Base-by-base conservation (phyloP, 2,113 vertebrate genomes). In the Gobio gobio region DNA sequence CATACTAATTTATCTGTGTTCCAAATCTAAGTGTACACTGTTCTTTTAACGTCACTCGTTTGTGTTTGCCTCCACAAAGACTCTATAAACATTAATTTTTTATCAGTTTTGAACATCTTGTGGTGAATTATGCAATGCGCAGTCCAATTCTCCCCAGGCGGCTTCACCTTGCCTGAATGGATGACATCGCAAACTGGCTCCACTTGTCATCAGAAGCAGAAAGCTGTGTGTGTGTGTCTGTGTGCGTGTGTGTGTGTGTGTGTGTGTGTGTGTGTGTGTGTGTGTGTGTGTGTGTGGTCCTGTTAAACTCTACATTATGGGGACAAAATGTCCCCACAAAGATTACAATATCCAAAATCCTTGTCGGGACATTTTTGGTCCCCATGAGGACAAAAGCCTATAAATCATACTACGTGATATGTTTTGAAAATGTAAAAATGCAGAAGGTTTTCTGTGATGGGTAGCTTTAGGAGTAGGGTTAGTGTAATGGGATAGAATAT, bases 41-140 rank as follows among this genome's bases (percentile, higher is more conserved):
- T 87, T 73, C 26, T 73, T 82, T 80, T 72, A 22, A 45, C 49
- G 18, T 36, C 51, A 56, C 66, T 63, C 24, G 66, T 70, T 83
- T 76, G 88, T 86, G 63, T 87, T 84, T 86, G 51, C 70, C 68
- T 86, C 72, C 64, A 86, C 85, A 88, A 86, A 84, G 83, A 78
- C 61, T 78, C 78, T 79, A 74, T 87, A 66, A 20, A 45, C 85
- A 87, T 90, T 84, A 86, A 87, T 80, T 68, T 85, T 87, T 88
- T 77, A 81, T 75, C 54, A 85, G 73, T 83, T 88, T 79, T 85
- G 75, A 86, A 36, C 45, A 63, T 84, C 59, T 54, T 86, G 36
- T 86, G 51, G 76, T 86, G 76, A 88, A 89, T 89, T 83, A 89
- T 86, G 87, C 83, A 88, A 66, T 29, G 26, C 64, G 56, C 78